A percentile compares a stretch with the other conserved stretches of the same genome.
Evolutionary conservation across 2,113 vertebrate species (phyloP).

Genomic region (Chloropsis hardwickii): DNA sequence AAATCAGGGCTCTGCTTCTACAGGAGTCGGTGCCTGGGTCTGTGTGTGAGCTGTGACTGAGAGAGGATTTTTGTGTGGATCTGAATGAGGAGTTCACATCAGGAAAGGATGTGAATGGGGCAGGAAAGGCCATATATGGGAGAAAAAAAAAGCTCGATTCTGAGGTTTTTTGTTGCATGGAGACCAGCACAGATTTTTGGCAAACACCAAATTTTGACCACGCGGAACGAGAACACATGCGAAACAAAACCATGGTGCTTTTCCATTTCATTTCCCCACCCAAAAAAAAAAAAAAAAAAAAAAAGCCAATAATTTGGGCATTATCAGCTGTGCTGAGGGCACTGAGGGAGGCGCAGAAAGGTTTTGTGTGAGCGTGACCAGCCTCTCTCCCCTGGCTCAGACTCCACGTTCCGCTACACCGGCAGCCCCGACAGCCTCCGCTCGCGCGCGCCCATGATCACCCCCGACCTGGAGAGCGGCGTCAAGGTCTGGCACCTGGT

Average conservation of each 20-base stretch:
- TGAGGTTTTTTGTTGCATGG: not conserved
- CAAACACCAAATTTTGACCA: accelerated
- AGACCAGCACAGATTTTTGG: not conserved
- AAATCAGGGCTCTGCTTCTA: accelerated
- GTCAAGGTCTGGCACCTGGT: conserved; percentile 98
- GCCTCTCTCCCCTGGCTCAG: conserved; percentile 59
- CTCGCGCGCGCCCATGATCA: conserved; percentile 96
- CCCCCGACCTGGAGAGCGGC: conserved; percentile 93
- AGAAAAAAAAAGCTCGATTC: accelerated
- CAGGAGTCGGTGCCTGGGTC: accelerated
- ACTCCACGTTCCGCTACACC: conserved; percentile 95
- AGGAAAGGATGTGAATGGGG: not conserved
- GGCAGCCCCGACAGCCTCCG: conserved; percentile 97
- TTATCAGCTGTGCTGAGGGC: accelerated
- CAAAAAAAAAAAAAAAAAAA: not conserved
- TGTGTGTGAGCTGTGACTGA: accelerated
- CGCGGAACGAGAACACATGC: accelerated
- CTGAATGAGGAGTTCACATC: accelerated
- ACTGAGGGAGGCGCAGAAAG: not conserved
- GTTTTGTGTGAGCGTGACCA: not conserved
- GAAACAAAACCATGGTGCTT: accelerated
- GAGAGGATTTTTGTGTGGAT: not conserved
- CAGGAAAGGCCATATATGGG: not conserved
- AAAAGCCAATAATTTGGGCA: accelerated
- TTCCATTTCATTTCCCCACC: not conserved